phyloP scores from a whole-genome alignment of 92 coral and sea anemone genomes.

The Palythoa grandiflora region DNA sequence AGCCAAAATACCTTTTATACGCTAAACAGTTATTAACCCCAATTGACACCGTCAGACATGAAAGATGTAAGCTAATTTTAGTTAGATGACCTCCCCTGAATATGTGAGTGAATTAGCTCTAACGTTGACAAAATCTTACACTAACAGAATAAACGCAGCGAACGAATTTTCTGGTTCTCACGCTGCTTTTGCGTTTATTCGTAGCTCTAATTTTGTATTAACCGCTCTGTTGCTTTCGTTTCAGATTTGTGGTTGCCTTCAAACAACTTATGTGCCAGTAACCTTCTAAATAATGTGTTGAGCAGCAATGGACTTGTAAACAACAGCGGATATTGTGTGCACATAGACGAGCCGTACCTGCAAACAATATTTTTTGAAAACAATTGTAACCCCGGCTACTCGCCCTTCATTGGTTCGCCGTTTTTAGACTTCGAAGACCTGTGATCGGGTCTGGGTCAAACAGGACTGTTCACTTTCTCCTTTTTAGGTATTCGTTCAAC shows the following conservation, averaged over 20 bases:
- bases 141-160: neutral
- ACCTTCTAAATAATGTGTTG: slow-evolving; percentile 25
- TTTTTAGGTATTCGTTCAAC: neutral
- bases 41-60: too few relatives aligned
- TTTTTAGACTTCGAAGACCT: slow-evolving; percentile 44
- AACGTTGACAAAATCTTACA: neutral
- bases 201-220: neutral
- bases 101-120: too few relatives aligned
- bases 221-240: neutral
- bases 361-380: slow-evolving; percentile 78
- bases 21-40: too few relatives aligned
- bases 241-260: slow-evolving; percentile 45
- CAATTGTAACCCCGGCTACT: slow-evolving; percentile 49
- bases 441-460: neutral
- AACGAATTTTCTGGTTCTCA: neutral
- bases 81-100: too few relatives aligned
- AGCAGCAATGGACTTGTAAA: slow-evolving; percentile 39
- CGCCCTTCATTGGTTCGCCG: slow-evolving; percentile 41
- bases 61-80: too few relatives aligned
- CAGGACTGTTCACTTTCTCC: neutral
- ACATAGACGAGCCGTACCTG: slow-evolving; percentile 85
- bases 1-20: too few relatives aligned
- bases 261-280: slow-evolving; percentile 30
- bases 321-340: slow-evolving; percentile 73
- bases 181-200: neutral